These are phyloP conservation scores for Marisa cornuarietis DNA, from an alignment of 1,140 invertebrate species.

Conservation along the genomic window DNA sequence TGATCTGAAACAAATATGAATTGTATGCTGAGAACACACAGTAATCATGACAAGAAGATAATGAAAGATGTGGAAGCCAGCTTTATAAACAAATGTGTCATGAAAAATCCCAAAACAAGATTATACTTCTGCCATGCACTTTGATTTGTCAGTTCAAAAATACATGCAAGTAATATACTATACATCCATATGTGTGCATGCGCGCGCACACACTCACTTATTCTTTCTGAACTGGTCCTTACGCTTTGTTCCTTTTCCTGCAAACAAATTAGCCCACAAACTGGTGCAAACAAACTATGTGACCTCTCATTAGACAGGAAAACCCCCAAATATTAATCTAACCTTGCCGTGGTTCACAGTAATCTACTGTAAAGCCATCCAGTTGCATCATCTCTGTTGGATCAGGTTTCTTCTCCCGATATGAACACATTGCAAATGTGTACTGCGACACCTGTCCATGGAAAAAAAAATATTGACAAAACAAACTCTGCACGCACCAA, in stretches of 20 bases:
- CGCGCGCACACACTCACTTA: too few species aligned
- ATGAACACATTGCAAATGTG: conserved; percentile 99
- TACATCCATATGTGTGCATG: too few species aligned
- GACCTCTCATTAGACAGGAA: too few species aligned
- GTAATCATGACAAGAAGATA: background rate
- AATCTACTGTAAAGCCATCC: conserved; percentile 99
- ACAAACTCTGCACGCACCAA: background rate
- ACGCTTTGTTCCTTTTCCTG: too few species aligned
- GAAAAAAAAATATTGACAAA: background rate
- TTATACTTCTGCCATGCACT: background rate
- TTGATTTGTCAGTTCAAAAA: background rate
- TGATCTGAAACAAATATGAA: conserved; percentile 69
- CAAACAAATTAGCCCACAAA: too few species aligned
- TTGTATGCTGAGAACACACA: background rate
- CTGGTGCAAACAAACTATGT: too few species aligned
- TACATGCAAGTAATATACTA: too few species aligned
- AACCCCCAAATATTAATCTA: background rate
- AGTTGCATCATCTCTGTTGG: conserved; percentile 99
- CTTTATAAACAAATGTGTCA: background rate
- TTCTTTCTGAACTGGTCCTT: too few species aligned
- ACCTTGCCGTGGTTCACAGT: conserved; percentile 82
- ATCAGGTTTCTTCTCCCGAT: conserved; percentile 98
- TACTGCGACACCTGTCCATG: conserved; percentile 83
- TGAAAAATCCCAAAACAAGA: background rate
- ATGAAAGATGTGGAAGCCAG: background rate